phyloP scores from a whole-genome alignment of 2,113 vertebrate genomes.

The Dicerorhinus sumatrensis region DNA sequence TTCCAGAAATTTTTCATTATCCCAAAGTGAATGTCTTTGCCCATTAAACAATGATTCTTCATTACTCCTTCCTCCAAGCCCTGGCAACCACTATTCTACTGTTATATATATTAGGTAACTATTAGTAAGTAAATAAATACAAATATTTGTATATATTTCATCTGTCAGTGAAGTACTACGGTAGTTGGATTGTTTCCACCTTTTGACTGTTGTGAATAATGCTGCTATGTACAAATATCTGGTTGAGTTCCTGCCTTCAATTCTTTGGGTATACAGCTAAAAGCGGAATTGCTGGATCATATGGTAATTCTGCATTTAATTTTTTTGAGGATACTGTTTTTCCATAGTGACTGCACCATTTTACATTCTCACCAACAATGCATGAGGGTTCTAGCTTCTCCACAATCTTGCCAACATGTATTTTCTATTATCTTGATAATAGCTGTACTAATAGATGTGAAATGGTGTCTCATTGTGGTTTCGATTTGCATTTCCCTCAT shows the following conservation, averaged over 20 bases:
- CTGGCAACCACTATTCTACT: neutral
- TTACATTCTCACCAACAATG: neutral
- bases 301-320: neutral
- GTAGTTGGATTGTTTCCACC: neutral
- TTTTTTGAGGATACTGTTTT: neutral
- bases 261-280: neutral
- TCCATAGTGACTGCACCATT: neutral
- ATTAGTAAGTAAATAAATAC: neutral
- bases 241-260: neutral
- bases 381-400: neutral
- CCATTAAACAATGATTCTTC: neutral
- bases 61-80: neutral
- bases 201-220: neutral
- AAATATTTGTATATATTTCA: neutral
- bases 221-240: neutral
- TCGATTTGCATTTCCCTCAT: neutral
- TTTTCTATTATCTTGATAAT: slow-evolving; percentile 18
- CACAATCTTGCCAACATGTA: neutral
- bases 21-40: neutral
- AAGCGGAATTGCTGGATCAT: neutral
- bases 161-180: neutral
- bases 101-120: neutral
- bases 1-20: neutral
- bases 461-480: neutral
- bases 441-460: neutral